Evolutionary conservation across 2,888 invertebrate genomes (phyloP), one percentile per base, ranked within the genome.

Genomic region (Scaeva pyrastri): DNA sequence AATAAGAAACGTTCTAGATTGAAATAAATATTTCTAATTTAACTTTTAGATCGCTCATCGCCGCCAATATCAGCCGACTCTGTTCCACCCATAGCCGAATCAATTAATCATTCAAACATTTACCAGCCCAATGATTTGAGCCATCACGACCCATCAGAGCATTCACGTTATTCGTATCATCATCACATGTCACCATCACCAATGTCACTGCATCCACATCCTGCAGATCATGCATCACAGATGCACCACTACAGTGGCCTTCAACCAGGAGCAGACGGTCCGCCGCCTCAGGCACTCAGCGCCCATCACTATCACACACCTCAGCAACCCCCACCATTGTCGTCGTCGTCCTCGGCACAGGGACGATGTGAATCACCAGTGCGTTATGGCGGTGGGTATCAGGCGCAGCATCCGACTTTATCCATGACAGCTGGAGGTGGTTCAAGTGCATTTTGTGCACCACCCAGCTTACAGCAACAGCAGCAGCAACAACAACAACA

Each of bases 401-500:
- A 82, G 50, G 55, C 72, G 16, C 86, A 89, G 52, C 89, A 88
- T 88, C 91, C 91, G 43, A 90, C 91, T 23, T 87, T 91, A 58
- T 88, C 90, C 45, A 88, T 88, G 88, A 88, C 89, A 43, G 89
- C 89, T 78, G 91, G 91, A 55, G 89, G 91, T 31, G 91, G 91
- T 5, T 90, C 92, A 12, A 92, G 92, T 87, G 93, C 93, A 43
- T 93, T 93, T 78, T 92, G 92, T 90, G 91, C 92, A 16, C 92
- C 93, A 45, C 92, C 91, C 88, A 89, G 90, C 16, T 90, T 91
- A 87, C 90, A 91, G 82, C 91, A 91, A 50, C 91, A 91, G 23
- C 91, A 90, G n/a, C 91, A 90, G 14, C 90, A 89, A 12, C 90
- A 88, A 6, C 90, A 88, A 55, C 88, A 88, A 36, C 89, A 89